Conservation (phyloP, 2,888 invertebrate species). For the Orthosia cruda region DNA sequence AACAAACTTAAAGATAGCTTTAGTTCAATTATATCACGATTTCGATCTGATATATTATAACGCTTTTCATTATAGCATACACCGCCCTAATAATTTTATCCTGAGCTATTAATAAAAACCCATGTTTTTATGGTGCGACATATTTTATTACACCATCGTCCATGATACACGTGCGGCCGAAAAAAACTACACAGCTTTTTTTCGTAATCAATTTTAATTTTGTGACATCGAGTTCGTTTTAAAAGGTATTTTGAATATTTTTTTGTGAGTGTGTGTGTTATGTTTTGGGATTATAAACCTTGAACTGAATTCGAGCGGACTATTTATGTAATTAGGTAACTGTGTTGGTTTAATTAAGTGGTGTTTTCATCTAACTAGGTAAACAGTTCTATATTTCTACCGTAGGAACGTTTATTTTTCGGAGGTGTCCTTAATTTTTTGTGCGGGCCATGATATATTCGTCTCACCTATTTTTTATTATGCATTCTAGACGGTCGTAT, state of each 20-base stretch:
- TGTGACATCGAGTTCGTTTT: constrained; percentile 48
- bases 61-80: constrained; percentile 66
- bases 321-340: constrained; percentile 27
- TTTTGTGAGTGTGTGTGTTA: constrained; percentile 10
- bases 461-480: constrained; percentile 11
- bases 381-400: constrained; percentile 2
- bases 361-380: constrained; percentile 13
- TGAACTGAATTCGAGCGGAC: constrained; percentile 28
- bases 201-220: constrained; percentile 70
- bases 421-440: constrained; percentile 21
- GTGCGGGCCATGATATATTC: not conserved
- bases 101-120: constrained; percentile 78
- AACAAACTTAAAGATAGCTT: constrained; percentile 23
- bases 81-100: constrained; percentile 77
- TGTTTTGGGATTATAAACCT: constrained; percentile 29
- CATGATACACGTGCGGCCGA: constrained; percentile 74
- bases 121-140: constrained; percentile 79
- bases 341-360: constrained; percentile 15
- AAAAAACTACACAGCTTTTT: constrained; percentile 64
- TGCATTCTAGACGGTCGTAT: not conserved
- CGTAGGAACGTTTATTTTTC: not conserved
- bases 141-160: constrained; percentile 80
- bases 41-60: constrained; percentile 46
- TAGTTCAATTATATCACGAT: constrained; percentile 35
- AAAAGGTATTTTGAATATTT: constrained; percentile 6